A percentile compares a stretch with the other conserved stretches of the same genome.
phyloP scores from a whole-genome alignment of 2,888 invertebrate genomes.

The Polyommatus icarus region DNA sequence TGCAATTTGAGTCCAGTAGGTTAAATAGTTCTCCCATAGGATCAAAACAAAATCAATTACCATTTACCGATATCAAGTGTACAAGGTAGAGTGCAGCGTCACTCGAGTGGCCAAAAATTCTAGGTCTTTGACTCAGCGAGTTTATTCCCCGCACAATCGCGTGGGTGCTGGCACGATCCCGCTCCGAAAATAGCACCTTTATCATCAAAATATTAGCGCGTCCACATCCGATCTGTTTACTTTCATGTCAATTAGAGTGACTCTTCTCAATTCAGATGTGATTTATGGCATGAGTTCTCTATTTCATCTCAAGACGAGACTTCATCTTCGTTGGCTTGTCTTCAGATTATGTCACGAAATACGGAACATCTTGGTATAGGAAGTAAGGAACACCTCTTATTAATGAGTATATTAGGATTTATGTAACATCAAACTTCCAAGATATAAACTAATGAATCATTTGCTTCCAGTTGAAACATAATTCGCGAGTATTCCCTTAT shows the following conservation, averaged over 20 bases:
- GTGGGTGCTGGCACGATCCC: slow-evolving; percentile 19
- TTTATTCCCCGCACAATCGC: slow-evolving; percentile 5
- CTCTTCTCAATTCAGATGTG: background rate
- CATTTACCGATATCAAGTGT: background rate
- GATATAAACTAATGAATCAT: too few species aligned
- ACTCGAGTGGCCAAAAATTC: background rate
- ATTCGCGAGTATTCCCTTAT: too few species aligned
- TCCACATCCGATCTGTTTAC: slow-evolving; percentile 22
- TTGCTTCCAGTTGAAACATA: too few species aligned
- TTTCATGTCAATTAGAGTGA: slow-evolving; percentile 7
- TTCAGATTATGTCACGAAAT: background rate
- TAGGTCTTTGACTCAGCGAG: slow-evolving; percentile 26
- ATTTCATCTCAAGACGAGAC: background rate
- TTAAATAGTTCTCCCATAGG: background rate
- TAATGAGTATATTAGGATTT: too few species aligned
- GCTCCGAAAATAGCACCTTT: slow-evolving; percentile 10
- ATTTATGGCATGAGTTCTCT: background rate
- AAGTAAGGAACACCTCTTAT: too few species aligned
- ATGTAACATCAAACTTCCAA: too few species aligned
- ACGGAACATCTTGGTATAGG: background rate
- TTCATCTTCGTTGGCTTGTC: background rate
- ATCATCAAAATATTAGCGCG: slow-evolving; percentile 24
- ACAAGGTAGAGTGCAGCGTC: slow-evolving; percentile 3
- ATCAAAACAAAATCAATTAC: background rate
- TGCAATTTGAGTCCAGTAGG: background rate